A percentile compares a stretch with the other conserved stretches of the same genome.
Conservation (phyloP, 2,888 invertebrate genomes). For the Cantharis rufa region DNA sequence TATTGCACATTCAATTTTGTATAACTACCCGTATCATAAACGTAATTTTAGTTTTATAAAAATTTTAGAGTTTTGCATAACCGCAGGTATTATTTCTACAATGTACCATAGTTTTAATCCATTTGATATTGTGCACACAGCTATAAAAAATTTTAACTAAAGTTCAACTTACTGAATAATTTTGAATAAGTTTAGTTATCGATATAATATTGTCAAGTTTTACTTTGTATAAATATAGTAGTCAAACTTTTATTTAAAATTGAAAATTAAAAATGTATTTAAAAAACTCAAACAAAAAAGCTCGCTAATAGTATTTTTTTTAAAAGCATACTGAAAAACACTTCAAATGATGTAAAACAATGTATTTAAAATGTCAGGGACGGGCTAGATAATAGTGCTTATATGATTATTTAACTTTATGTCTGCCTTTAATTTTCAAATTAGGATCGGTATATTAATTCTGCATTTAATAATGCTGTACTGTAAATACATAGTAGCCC, state of each 20-base stretch:
- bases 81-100: neutral
- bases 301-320: too few relatives aligned
- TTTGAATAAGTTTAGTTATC: neutral
- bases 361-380: too few relatives aligned
- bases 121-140: neutral
- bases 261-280: neutral
- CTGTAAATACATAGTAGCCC: too few relatives aligned
- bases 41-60: neutral
- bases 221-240: neutral
- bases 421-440: too few relatives aligned
- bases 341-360: too few relatives aligned
- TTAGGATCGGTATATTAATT: too few relatives aligned
- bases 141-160: neutral
- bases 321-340: too few relatives aligned
- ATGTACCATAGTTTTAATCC: neutral
- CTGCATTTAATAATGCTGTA: too few relatives aligned
- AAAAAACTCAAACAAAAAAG: too few relatives aligned
- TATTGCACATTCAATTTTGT: neutral
- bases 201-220: neutral
- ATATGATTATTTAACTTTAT: too few relatives aligned
- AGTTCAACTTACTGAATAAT: neutral
- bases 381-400: too few relatives aligned
- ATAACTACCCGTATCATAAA: too few relatives aligned
- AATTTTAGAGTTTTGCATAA: neutral
- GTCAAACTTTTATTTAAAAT: neutral